Conservation (phyloP, 2,888 invertebrate genomes). For the Eutolmus rufibarbis region DNA sequence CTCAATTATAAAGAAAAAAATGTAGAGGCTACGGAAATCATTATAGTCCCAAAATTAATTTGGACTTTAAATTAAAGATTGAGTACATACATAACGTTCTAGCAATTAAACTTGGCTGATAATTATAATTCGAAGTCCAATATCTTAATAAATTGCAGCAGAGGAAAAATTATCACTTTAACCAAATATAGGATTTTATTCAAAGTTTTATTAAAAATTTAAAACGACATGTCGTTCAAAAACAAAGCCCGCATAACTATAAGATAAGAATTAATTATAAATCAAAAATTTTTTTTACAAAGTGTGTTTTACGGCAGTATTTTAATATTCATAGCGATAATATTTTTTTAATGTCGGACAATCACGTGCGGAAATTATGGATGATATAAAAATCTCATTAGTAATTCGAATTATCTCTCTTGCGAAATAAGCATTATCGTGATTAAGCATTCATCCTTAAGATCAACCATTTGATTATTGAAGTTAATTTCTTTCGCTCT, state of each 20-base stretch:
- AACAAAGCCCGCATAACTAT: background rate
- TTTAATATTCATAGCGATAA: background rate
- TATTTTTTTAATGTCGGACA: background rate
- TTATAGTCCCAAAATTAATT: background rate
- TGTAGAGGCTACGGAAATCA: background rate
- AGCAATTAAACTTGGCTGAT: background rate
- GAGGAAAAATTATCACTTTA: background rate
- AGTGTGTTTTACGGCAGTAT: background rate
- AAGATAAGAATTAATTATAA: background rate
- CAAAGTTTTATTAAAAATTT: background rate
- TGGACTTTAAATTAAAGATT: background rate
- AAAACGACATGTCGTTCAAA: background rate
- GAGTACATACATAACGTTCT: background rate
- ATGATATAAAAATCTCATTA: background rate
- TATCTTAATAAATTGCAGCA: background rate
- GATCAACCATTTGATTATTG: background rate
- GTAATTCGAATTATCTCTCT: background rate
- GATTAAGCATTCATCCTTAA: background rate
- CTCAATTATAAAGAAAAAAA: background rate
- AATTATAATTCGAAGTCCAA: background rate
- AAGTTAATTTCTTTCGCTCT: background rate
- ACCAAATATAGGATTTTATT: background rate
- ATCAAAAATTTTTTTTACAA: background rate
- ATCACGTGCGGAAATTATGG: background rate
- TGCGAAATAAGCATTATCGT: background rate